These are phyloP conservation scores for Clamator glandarius DNA, from an alignment of 2,797 vertebrate genomes.

Conservation along the genomic window DNA sequence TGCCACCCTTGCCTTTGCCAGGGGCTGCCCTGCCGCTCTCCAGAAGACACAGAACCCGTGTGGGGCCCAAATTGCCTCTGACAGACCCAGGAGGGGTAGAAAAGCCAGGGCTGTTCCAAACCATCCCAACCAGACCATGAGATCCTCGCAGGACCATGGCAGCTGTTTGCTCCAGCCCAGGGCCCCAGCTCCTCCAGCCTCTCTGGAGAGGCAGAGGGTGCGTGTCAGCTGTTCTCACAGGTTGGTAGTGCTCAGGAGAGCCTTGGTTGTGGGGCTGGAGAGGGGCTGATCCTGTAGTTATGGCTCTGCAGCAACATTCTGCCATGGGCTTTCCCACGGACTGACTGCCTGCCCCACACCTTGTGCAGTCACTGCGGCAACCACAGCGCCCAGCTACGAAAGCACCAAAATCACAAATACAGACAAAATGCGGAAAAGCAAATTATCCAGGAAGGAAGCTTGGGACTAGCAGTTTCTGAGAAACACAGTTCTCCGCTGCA, in stretches of 20 bases:
- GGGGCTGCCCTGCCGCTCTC: not conserved
- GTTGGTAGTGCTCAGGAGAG: not conserved
- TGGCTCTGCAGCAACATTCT: not conserved
- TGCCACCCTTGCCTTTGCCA: not conserved
- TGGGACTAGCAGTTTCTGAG: not conserved
- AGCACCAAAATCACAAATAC: not conserved
- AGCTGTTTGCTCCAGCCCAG: not conserved
- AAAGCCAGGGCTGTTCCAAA: not conserved
- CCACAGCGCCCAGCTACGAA: accelerated
- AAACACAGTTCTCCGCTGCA: not conserved
- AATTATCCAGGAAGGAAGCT: not conserved
- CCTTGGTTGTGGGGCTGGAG: accelerated
- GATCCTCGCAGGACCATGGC: not conserved
- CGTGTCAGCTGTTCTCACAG: not conserved
- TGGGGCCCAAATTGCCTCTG: not conserved
- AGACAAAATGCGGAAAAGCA: not conserved
- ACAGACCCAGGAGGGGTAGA: not conserved
- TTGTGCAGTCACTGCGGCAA: not conserved
- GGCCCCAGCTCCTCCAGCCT: not conserved
- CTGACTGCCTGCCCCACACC: not conserved
- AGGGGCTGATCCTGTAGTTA: not conserved
- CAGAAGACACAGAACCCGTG: accelerated
- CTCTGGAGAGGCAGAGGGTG: accelerated
- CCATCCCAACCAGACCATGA: not conserved
- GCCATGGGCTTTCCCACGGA: accelerated